Conservation (phyloP, 2,113 vertebrate species). For the crab-eating macaque (Macaca fascicularis) region T2T-MFA8v1.1 NC_088395.1:102413001-102413500, state of each 20-base stretch:
- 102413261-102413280: not conserved
- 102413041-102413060: not conserved
- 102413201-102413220: not conserved
- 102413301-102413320: not conserved
- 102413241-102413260: not conserved
- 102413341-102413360: not conserved
- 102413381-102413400: not conserved
- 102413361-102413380: not conserved
- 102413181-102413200: not conserved
- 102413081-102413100: not conserved
- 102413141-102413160: not conserved
- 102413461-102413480: not conserved
- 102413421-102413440: not conserved
- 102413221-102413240: not conserved
- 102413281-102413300: conserved; percentile 10
- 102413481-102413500: not conserved
- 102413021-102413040: not conserved
- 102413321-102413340: not conserved
- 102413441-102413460: not conserved
- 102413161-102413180: not conserved
- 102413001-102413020: not conserved
- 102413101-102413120: not conserved
- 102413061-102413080: not conserved
- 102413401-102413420: not conserved
- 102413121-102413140: not conserved